phyloP scores from a whole-genome alignment of 1,140 invertebrate species.

The Antheraea pernyi region DNA sequence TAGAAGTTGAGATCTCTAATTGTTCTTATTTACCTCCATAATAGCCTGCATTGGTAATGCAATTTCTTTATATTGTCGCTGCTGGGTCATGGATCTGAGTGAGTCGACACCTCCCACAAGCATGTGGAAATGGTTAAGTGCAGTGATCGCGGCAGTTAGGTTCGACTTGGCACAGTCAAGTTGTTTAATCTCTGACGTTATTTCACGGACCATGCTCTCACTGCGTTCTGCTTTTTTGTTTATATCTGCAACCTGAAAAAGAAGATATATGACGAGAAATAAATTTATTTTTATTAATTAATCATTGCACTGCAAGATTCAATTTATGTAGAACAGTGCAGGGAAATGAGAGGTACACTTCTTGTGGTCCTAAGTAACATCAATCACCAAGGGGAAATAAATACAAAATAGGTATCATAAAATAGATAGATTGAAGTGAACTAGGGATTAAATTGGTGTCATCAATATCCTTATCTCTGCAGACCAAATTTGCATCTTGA shows the following conservation, averaged over 20 bases:
- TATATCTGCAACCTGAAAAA: constrained; percentile 59
- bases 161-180: constrained; percentile 98
- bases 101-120: constrained; percentile 96
- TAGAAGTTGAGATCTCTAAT: no score
- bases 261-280: constrained; percentile 4
- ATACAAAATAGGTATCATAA: no score
- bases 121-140: constrained; percentile 98
- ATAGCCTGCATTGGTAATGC: constrained; percentile 98
- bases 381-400: no score
- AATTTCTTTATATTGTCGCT: constrained; percentile 95
- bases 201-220: constrained; percentile 98
- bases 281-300: no score
- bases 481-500: no score
- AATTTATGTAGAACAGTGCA: no score
- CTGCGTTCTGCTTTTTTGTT: constrained; percentile 91
- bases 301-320: no score
- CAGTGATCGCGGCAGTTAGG: constrained; percentile 97
- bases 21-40: constrained; percentile 91
- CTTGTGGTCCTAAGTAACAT: no score
- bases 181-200: constrained; percentile 99
- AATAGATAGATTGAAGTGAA: no score
- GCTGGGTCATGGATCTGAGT: constrained; percentile 85
- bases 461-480: no score
- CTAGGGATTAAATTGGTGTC: no score
- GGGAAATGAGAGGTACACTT: no score